phyloP scores from a whole-genome alignment of 2,888 invertebrate species.

The Drosophila austrosaltans region DNA sequence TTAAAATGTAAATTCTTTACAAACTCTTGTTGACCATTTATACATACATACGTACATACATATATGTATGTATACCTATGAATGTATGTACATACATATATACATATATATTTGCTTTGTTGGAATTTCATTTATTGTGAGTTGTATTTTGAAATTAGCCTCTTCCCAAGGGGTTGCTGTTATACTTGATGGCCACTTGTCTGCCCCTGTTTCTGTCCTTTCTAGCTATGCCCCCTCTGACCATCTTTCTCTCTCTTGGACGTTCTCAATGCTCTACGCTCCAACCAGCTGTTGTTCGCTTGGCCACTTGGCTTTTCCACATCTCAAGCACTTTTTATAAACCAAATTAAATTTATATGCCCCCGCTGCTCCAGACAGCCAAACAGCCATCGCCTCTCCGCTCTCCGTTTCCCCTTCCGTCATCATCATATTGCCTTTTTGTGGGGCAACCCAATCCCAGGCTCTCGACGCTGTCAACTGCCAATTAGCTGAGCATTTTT shows the following conservation, averaged over 20 bases:
- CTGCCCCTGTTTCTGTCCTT: slow-evolving; percentile 28
- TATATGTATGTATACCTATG: not conserved
- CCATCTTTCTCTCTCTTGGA: not conserved
- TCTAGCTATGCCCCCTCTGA: slow-evolving; percentile 20
- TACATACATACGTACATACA: not conserved
- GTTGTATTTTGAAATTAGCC: slow-evolving; percentile 19
- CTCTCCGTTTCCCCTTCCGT: not conserved
- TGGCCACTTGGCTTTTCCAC: slow-evolving; percentile 59
- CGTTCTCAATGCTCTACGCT: not conserved
- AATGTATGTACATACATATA: not conserved
- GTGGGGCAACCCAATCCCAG: slow-evolving; percentile 45
- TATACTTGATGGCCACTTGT: slow-evolving; percentile 24
- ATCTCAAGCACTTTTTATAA: slow-evolving; percentile 73
- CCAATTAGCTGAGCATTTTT: slow-evolving; percentile 75
- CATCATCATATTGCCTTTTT: slow-evolving; percentile 14
- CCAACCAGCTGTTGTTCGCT: slow-evolving; percentile 35
- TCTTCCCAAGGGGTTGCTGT: slow-evolving; percentile 7
- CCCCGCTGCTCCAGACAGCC: slow-evolving; percentile 28
- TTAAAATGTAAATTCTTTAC: slow-evolving; percentile 8
- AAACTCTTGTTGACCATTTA: not conserved
- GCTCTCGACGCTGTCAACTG: slow-evolving; percentile 72
- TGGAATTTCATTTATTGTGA: not conserved
- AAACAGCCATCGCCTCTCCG: slow-evolving; percentile 13
- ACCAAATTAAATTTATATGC: slow-evolving; percentile 73
- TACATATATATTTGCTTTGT: slow-evolving; percentile 11